phyloP scores from a whole-genome alignment of 2,113 vertebrate species.

The Zosterops japonicus region DNA sequence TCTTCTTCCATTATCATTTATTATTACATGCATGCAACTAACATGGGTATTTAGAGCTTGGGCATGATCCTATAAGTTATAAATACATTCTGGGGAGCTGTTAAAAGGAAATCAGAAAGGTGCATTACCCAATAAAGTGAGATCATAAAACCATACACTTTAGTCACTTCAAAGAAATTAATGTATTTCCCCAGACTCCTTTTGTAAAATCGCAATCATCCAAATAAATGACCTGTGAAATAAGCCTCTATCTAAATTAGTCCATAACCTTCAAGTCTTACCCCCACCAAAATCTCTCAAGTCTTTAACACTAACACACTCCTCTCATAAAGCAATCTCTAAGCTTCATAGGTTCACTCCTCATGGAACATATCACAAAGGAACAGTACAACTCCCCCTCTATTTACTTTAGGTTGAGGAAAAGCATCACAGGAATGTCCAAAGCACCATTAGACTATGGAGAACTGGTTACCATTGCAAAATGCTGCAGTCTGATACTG shows the following conservation, averaged over 20 bases:
- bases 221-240: conserved; percentile 59
- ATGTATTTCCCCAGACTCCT: background rate
- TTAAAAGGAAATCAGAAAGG: background rate
- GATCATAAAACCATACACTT: background rate
- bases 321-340: background rate
- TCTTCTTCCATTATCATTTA: background rate
- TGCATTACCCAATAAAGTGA: background rate
- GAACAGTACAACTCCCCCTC: background rate
- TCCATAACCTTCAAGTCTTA: conserved; percentile 16
- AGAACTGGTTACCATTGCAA: background rate
- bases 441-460: background rate
- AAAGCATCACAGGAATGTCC: background rate
- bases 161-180: conserved; percentile 22
- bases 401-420: background rate
- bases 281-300: background rate
- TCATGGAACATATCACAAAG: background rate
- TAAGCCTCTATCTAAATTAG: conserved; percentile 45
- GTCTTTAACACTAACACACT: background rate
- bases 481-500: background rate
- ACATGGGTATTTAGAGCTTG: background rate
- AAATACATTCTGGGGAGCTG: background rate
- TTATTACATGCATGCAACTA: background rate
- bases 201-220: conserved; percentile 32
- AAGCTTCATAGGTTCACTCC: background rate
- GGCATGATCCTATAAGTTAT: background rate